A percentile compares a stretch with the other conserved stretches of the same genome.
These are phyloP conservation scores for Protonemura montana DNA, from an alignment of 2,888 invertebrate genomes.

Conservation along the genomic window DNA sequence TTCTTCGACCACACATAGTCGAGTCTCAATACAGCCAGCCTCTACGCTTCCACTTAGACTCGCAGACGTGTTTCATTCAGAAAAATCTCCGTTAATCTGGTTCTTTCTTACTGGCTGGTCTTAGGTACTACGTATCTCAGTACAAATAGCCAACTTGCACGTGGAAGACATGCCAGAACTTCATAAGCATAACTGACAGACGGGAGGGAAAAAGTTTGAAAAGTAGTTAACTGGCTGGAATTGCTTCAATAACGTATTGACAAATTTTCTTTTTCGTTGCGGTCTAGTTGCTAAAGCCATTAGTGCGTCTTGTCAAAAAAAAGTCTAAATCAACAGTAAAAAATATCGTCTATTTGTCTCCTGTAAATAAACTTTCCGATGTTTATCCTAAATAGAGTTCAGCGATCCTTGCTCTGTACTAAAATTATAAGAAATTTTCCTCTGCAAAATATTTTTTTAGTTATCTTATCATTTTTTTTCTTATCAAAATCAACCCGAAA, in stretches of 20 bases:
- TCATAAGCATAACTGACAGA: not conserved
- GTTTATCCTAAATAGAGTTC: not conserved
- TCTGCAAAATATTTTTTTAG: not conserved
- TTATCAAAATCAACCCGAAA: not conserved
- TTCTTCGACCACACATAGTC: not conserved
- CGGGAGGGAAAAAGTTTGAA: not conserved
- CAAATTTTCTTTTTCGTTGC: not conserved
- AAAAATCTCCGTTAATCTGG: not conserved
- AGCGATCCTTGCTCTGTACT: not conserved
- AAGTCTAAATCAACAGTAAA: not conserved
- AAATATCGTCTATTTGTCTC: not conserved
- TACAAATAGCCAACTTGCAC: not conserved
- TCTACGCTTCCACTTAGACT: not conserved
- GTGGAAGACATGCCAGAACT: not conserved
- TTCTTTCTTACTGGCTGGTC: not conserved
- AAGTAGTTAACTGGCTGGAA: not conserved
- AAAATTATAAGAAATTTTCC: not conserved
- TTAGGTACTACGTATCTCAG: not conserved
- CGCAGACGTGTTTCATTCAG: not conserved
- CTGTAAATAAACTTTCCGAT: not conserved
- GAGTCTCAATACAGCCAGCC: not conserved
- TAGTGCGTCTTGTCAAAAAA: not conserved
- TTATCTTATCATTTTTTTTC: not conserved
- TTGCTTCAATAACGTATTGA: not conserved
- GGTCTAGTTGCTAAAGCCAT: not conserved